These are phyloP conservation scores for Cyprinodon variegatus DNA, from an alignment of 2,113 vertebrate genomes.

Conservation along the genomic window DNA sequence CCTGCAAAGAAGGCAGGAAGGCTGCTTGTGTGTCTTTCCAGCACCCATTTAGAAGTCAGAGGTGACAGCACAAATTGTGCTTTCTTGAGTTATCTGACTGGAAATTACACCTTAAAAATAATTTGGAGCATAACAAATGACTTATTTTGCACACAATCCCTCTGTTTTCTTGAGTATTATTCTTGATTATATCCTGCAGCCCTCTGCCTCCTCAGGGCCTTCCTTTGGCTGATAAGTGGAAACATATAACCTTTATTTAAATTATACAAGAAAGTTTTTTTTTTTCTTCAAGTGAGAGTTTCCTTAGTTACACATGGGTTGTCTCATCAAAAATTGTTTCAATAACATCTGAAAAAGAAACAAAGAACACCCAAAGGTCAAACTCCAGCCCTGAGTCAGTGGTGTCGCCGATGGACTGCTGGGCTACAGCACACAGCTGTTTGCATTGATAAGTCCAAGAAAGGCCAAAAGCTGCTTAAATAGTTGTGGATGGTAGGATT, in stretches of 20 bases:
- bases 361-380: conserved; percentile 50
- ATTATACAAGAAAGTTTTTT: neutral
- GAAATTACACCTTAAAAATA: conserved; percentile 48
- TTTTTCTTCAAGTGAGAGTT: neutral
- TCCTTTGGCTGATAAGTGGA: neutral
- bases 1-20: conserved; percentile 19
- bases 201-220: conserved; percentile 2
- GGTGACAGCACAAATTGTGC: conserved; percentile 52
- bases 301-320: neutral
- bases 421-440: conserved; percentile 67
- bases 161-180: conserved; percentile 28
- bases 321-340: neutral
- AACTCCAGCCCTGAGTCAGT: conserved; percentile 30
- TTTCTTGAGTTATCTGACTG: conserved; percentile 40
- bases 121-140: conserved; percentile 55
- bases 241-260: neutral
- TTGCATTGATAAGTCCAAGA: conserved; percentile 47
- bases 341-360: conserved; percentile 44
- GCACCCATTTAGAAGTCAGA: conserved; percentile 29
- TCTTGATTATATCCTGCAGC: conserved; percentile 22
- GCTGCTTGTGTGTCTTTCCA: conserved; percentile 57
- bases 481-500: conserved; percentile 30
- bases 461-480: conserved; percentile 29
- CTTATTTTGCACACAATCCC: conserved; percentile 37
- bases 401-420: conserved; percentile 54